phyloP scores from a whole-genome alignment of 2,113 vertebrate genomes.

The Tapirus terrestris region DNA sequence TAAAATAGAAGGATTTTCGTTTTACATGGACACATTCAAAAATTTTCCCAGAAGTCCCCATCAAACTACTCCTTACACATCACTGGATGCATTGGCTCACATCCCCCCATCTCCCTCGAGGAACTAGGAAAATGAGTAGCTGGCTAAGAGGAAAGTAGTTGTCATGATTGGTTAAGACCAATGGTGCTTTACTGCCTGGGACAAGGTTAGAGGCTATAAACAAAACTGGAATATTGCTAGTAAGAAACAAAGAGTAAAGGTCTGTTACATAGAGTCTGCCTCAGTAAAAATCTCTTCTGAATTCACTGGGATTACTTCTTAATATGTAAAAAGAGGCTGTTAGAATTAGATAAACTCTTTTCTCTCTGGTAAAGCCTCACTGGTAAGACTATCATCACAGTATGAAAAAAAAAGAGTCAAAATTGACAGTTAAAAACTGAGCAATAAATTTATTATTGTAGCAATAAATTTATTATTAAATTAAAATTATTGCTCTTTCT shows the following conservation, averaged over 20 bases:
- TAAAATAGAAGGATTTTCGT: neutral
- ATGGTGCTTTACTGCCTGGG: neutral
- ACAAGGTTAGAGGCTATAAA: neutral
- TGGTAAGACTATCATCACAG: neutral
- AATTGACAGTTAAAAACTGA: neutral
- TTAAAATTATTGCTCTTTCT: neutral
- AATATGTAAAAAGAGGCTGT: neutral
- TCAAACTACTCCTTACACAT: neutral
- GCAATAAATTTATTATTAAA: too few relatives aligned
- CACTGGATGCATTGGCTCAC: neutral
- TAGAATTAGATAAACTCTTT: neutral
- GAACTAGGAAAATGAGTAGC: neutral
- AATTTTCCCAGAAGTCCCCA: neutral
- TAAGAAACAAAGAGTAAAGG: neutral
- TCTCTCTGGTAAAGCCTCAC: neutral
- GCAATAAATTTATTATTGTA: neutral
- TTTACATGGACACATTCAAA: neutral
- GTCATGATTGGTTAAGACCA: neutral
- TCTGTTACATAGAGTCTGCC: neutral
- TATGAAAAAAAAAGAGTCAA: neutral
- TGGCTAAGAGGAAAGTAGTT: neutral
- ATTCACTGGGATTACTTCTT: neutral
- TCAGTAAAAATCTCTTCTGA: neutral
- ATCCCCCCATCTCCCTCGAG: fast-evolving
- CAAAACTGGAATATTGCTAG: neutral